A percentile compares a stretch with the other conserved stretches of the same genome.
phyloP scores from a whole-genome alignment of 2,888 invertebrate species.

The Chrysolina americana region DNA sequence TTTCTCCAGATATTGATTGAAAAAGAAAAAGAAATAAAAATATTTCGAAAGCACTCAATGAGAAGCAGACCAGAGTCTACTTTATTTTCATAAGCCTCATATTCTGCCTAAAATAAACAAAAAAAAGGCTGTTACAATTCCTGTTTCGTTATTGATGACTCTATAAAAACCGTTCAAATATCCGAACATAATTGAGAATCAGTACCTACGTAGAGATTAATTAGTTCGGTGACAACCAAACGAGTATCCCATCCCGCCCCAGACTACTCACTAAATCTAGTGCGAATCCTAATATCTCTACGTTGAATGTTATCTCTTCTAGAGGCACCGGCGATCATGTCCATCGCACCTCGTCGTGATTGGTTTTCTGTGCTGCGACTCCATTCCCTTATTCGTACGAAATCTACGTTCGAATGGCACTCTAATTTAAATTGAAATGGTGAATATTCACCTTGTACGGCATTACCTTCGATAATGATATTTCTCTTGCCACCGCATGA shows the following conservation, averaged over 20 bases:
- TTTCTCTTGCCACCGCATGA: constrained; percentile 56
- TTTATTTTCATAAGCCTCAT: too few species aligned
- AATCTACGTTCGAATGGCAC: constrained; percentile 42
- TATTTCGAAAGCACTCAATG: too few species aligned
- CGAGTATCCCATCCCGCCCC: neutral
- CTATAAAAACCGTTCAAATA: neutral
- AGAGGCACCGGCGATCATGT: constrained; percentile 18
- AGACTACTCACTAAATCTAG: neutral
- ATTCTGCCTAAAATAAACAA: too few species aligned
- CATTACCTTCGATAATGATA: constrained; percentile 57
- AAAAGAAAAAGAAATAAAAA: too few species aligned
- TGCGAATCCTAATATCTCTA: neutral
- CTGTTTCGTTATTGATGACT: neutral
- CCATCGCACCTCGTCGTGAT: constrained; percentile 30
- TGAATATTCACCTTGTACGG: constrained; percentile 58
- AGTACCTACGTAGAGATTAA: neutral
- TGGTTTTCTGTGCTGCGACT: constrained; percentile 36
- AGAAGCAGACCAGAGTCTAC: too few species aligned
- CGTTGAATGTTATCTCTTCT: constrained; percentile 11
- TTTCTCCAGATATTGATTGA: too few species aligned
- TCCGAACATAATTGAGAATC: neutral
- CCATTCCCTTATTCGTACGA: constrained; percentile 38
- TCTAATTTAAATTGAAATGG: constrained; percentile 58
- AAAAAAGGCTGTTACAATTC: too few species aligned
- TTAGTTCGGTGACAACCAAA: neutral